Base-by-base conservation (phyloP, 2,113 vertebrate genomes). In the Aphyosemion australe region DNA sequence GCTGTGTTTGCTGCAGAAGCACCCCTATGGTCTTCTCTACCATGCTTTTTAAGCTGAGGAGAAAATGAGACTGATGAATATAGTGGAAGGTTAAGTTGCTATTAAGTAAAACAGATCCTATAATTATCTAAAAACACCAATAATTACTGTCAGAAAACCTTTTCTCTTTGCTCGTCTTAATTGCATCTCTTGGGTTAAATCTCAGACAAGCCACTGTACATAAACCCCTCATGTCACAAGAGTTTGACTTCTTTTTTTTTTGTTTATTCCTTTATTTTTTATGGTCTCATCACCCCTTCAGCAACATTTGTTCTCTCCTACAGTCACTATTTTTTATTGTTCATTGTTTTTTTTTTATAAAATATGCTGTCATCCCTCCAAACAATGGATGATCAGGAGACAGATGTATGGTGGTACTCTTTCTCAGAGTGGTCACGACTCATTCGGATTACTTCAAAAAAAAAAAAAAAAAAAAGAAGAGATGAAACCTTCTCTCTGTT, bases 111-210 rank as follows among this genome's bases (percentile, higher is more conserved):
- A 19, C 42, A 67, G 67, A 62, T 48, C 70, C n/a, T 53, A 47
- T 47, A 68, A 80, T 80, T 66, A 63, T 55, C 49, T 37, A 3
- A 53, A 47, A 69, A 60, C 21, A 82, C 49, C 42, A 69, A 37
- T 48, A 78, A 76, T 74, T 66, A 80, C 61, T 63, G 56, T 74
- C 67, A 66, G 42, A 67, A 50, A 80, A 69, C 59, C 76, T 78
- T 61, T 76, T 61, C 57, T 60, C 47, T 64, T 21, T 65, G 55
- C 60, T 57, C 57, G n/a, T 43, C 37, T 32, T 34, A 19, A n/a
- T 62, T 15, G 3, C 34, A 34, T 50, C 32, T 56, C 16, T 63
- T 26, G 2, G 41, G 46, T 56, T 51, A 50, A 16, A 65, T 74
- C 32, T 59, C 46, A 61, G 31, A 14, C 45, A 12, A 66, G 18